Base-by-base conservation (phyloP, 2,797 vertebrate species). In the Ctenosaura bakeri region DNA sequence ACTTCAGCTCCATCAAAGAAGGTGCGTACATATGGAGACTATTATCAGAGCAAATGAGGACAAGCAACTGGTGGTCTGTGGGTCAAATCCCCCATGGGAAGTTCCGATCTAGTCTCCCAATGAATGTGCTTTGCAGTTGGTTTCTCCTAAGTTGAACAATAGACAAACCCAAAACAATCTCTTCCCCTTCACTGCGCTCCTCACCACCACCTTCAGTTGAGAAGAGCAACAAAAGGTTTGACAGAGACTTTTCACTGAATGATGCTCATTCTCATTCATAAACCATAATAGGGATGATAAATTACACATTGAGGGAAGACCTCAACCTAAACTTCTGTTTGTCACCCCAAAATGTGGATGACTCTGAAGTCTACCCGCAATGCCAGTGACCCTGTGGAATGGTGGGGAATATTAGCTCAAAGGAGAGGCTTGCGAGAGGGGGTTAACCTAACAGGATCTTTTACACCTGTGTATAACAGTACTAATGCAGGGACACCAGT, bases 1-100 rank as follows among this genome's bases (percentile, higher is more conserved):
- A 98, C 93, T 98, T 98, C 88, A 92, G 74, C n/a, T 89, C 94
- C 7, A 98, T 98, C 50, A 98, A 98, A 97, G 97, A 98, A 97
- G 97, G 97, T 98, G 92, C 93, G 91, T 89, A 84, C 90, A 5
- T 91, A 62, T 52, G 87, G 20, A 54, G 29, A 12, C 24, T 29
- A 56, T 81, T 81, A 54, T 77, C 16, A 76, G 12, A 2, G 56
- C 32, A 73, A n/a, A 32, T 14, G 6, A 35, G 20, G 35, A 42
- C 24, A 71, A 38, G 62, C n/a, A 54, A 29, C 32, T n/a, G 14
- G 1, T 52, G 29, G 14, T 7, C 46, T n/a, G 13, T 80, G 35
- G 32, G 42, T 5, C 77, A 52, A 14, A 46, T 66, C 46, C 22
- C 4, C 29, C 20, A 20, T 3, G 3, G 50, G 24, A 16, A 13